phyloP scores from a whole-genome alignment of 1,140 invertebrate species.

The Cydia fagiglandana region DNA sequence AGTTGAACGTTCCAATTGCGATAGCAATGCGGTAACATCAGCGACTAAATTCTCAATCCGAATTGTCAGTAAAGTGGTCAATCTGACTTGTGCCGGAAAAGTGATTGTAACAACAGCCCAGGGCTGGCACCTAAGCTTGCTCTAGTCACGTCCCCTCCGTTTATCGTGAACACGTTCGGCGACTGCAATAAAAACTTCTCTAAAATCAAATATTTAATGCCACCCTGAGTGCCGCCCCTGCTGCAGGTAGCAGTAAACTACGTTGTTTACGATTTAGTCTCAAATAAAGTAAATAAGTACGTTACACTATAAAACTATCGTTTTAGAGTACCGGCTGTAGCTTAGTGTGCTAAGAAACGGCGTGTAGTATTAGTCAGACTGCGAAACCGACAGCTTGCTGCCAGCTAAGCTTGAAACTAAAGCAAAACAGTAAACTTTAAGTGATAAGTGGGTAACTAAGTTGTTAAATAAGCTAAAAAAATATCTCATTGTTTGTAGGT shows the following conservation, averaged over 20 bases:
- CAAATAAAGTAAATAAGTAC: constrained; percentile 27
- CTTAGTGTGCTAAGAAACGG: not conserved
- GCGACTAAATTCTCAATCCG: too few species aligned
- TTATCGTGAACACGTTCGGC: constrained; percentile 71
- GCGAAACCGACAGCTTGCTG: not conserved
- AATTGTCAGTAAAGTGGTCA: too few species aligned
- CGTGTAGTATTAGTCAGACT: not conserved
- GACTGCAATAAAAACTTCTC: constrained; percentile 76
- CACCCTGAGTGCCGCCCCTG: constrained; percentile 40
- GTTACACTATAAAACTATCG: constrained; percentile 10
- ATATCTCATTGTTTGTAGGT: too few species aligned
- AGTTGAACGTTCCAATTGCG: too few species aligned
- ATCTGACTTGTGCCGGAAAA: constrained; percentile 23
- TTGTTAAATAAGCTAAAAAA: too few species aligned
- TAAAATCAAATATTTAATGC: constrained; percentile 78
- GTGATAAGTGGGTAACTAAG: too few species aligned
- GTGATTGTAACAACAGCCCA: constrained; percentile 30
- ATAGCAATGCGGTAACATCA: too few species aligned
- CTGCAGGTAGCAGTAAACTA: constrained; percentile 25
- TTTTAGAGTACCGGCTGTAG: not conserved
- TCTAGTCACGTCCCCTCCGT: constrained; percentile 68
- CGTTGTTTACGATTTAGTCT: constrained; percentile 29
- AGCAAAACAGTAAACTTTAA: too few species aligned
- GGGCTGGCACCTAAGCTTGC: constrained; percentile 50
- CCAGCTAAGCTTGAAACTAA: not conserved